Evolutionary conservation across 2,888 invertebrate genomes (phyloP).

Genomic region (Amphipoea lucens): DNA sequence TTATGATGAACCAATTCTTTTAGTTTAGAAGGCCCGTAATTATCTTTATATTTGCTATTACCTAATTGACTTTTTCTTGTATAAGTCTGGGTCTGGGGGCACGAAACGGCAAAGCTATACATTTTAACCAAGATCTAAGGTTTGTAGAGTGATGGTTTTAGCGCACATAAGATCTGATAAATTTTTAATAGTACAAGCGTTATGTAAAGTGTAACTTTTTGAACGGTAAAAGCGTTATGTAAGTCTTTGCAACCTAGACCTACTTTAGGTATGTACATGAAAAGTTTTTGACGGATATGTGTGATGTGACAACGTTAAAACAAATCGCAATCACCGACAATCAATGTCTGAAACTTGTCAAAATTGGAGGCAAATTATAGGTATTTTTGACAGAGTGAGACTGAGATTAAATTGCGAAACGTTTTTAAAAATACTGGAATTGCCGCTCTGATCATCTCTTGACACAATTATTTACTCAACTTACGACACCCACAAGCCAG

Average conservation of each 20-base stretch:
- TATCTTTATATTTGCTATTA: neutral
- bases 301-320: too few species aligned
- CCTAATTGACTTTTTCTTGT: neutral
- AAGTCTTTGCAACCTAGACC: neutral
- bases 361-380: neutral
- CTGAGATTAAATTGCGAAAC: too few species aligned
- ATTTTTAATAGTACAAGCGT: too few species aligned
- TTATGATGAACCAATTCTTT: neutral
- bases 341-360: neutral
- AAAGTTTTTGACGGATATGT: neutral
- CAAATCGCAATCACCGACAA: too few species aligned
- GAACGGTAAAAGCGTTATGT: neutral
- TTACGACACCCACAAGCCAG: neutral
- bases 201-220: too few species aligned
- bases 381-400: neutral
- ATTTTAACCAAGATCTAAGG: neutral
- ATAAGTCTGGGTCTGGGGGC: neutral
- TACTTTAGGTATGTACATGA: neutral
- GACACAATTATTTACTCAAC: neutral
- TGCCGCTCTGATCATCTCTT: neutral
- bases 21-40: neutral
- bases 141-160: neutral
- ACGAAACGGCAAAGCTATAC: neutral
- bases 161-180: neutral
- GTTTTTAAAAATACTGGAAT: neutral